These are phyloP conservation scores for Polyommatus iphigenia DNA, from an alignment of 2,888 invertebrate genomes.

Conservation along the genomic window DNA sequence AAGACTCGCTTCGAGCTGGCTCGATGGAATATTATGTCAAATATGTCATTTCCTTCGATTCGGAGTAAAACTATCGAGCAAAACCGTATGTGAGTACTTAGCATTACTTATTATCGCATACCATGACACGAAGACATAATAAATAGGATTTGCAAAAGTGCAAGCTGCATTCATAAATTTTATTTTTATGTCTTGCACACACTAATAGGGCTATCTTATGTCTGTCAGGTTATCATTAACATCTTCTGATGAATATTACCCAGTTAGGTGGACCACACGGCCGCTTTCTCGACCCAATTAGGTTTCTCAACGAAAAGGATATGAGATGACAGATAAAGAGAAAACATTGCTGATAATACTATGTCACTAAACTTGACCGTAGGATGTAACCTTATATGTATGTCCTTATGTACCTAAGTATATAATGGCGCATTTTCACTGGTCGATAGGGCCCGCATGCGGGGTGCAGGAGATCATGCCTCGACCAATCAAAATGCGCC, in stretches of 20 bases:
- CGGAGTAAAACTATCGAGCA: too few relatives aligned
- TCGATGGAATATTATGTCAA: too few relatives aligned
- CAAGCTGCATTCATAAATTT: neutral
- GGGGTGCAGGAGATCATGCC: too few relatives aligned
- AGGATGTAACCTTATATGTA: neutral
- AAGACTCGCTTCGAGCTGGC: too few relatives aligned
- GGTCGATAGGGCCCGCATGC: too few relatives aligned
- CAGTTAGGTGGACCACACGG: constrained; percentile 31
- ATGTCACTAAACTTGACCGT: neutral
- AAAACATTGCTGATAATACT: constrained; percentile 30
- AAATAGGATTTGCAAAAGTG: neutral
- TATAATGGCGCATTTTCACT: too few relatives aligned
- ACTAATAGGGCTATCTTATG: neutral
- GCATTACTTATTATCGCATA: too few relatives aligned
- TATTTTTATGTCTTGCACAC: neutral
- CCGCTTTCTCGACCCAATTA: constrained; percentile 41
- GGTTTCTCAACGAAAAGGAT: constrained; percentile 41
- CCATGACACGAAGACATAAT: too few relatives aligned
- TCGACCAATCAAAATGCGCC: too few relatives aligned
- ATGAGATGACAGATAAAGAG: constrained; percentile 38
- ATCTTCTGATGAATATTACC: constrained; percentile 2
- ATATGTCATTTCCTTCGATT: too few relatives aligned
- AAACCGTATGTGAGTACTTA: too few relatives aligned
- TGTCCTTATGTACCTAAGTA: neutral
- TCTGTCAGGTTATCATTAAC: neutral